These are phyloP conservation scores for Iguana delicatissima DNA, from an alignment of 2,797 vertebrate genomes.

Conservation along the genomic window DNA sequence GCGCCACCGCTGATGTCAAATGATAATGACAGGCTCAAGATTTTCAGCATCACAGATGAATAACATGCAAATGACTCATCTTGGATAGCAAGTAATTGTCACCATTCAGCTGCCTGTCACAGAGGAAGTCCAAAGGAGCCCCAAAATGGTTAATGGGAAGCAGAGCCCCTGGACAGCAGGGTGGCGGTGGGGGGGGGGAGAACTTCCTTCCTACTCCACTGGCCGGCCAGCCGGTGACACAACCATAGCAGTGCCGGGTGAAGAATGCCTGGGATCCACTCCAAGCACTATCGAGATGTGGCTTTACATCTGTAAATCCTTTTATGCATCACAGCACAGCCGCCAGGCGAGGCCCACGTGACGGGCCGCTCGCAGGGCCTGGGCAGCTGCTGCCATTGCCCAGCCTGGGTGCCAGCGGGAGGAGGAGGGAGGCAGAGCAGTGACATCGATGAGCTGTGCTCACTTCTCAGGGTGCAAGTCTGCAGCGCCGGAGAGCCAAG, in stretches of 20 bases:
- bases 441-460: fast-evolving
- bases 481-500: background rate
- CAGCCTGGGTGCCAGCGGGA: background rate
- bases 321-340: conserved; percentile 78
- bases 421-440: background rate
- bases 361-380: conserved; percentile 42
- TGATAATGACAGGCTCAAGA: conserved; percentile 82
- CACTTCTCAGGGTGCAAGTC: background rate
- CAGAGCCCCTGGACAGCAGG: conserved; percentile 34
- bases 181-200: conserved; percentile 3
- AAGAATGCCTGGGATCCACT: conserved; percentile 75
- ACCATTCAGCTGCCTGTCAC: conserved; percentile 60
- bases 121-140: conserved; percentile 1
- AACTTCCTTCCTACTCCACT: conserved; percentile 65
- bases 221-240: conserved; percentile 67
- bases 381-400: background rate
- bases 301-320: conserved; percentile 78
- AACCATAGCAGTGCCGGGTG: conserved; percentile 67
- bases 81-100: conserved; percentile 78
- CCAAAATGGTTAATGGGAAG: conserved; percentile 60
- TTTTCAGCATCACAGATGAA: conserved; percentile 79
- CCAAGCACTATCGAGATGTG: conserved; percentile 72
- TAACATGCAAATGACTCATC: conserved; percentile 81
- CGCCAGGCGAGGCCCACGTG: conserved; percentile 66
- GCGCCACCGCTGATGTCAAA: conserved; percentile 74